phyloP scores from a whole-genome alignment of 1,140 invertebrate species.

The Cydia splendana region DNA sequence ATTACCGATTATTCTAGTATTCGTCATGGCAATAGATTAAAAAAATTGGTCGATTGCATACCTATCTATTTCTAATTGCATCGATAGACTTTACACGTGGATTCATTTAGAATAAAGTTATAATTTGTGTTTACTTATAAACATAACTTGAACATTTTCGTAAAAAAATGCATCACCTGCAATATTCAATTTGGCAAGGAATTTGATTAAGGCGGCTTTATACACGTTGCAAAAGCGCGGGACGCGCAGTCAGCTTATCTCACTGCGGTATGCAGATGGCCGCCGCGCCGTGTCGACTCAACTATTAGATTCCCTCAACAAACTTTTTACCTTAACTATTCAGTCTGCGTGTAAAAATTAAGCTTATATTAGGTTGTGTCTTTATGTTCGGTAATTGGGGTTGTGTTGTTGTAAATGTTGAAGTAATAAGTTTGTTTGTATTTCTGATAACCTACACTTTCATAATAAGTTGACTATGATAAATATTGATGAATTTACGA shows the following conservation, averaged over 20 bases:
- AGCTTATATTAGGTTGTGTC: too few relatives aligned
- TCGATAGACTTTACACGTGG: not conserved
- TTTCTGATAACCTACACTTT: too few relatives aligned
- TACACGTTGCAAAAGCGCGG: not conserved
- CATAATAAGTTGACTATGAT: too few relatives aligned
- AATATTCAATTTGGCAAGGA: not conserved
- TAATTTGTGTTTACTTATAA: not conserved
- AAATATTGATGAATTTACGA: too few relatives aligned
- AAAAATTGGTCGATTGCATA: too few relatives aligned
- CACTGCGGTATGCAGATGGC: conserved; percentile 25
- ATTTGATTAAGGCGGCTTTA: not conserved
- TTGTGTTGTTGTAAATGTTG: too few relatives aligned
- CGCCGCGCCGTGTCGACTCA: not conserved
- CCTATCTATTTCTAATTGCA: not conserved
- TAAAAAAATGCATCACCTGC: not conserved
- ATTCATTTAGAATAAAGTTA: not conserved
- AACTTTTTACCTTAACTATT: conserved; percentile 4
- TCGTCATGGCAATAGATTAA: too few relatives aligned
- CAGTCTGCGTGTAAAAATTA: too few relatives aligned
- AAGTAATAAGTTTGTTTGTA: too few relatives aligned
- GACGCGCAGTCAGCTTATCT: conserved; percentile 12
- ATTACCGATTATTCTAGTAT: too few relatives aligned
- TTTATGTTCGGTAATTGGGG: too few relatives aligned
- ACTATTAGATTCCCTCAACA: not conserved
- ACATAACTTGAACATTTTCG: not conserved